Percentiles rank a stretch among this genome's conserved stretches.
phyloP scores from a whole-genome alignment of 2,888 invertebrate genomes.

The Dioctria linearis region DNA sequence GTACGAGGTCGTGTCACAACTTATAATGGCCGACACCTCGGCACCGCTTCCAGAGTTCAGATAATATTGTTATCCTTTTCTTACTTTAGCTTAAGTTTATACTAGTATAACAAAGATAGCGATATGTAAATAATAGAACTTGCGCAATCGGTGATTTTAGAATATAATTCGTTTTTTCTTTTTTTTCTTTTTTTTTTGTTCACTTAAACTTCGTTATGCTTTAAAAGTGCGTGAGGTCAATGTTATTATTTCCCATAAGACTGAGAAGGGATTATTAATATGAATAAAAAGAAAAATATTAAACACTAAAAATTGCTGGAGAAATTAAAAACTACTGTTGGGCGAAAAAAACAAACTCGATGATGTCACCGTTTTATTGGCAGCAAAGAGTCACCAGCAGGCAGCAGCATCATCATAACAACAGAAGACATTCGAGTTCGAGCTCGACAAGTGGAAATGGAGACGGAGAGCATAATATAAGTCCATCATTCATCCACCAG shows the following conservation, averaged over 20 bases:
- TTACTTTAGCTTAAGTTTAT: not conserved
- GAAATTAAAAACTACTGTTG: not conserved
- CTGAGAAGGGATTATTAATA: too few species aligned
- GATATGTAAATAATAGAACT: conserved; percentile 56
- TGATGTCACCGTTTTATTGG: conserved; percentile 34
- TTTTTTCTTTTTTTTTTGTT: too few species aligned
- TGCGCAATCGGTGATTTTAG: conserved; percentile 56
- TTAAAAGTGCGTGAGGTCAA: too few species aligned
- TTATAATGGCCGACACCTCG: conserved; percentile 54
- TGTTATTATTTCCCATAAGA: too few species aligned
- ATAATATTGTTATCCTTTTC: not conserved
- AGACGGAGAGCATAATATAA: not conserved
- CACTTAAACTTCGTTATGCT: too few species aligned
- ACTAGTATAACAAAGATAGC: conserved; percentile 25
- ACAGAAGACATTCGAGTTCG: not conserved
- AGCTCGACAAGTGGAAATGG: not conserved
- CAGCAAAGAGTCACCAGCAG: not conserved
- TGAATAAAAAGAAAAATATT: too few species aligned
- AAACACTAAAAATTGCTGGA: not conserved
- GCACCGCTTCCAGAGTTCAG: conserved; percentile 13
- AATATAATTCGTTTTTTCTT: too few species aligned
- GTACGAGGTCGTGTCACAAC: conserved; percentile 56
- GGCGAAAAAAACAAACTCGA: conserved; percentile 1
- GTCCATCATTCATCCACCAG: not conserved
- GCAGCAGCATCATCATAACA: too few species aligned